Evolutionary conservation across 2,113 vertebrate species (phyloP).

Genomic region (Dolichotis patagonum): DNA sequence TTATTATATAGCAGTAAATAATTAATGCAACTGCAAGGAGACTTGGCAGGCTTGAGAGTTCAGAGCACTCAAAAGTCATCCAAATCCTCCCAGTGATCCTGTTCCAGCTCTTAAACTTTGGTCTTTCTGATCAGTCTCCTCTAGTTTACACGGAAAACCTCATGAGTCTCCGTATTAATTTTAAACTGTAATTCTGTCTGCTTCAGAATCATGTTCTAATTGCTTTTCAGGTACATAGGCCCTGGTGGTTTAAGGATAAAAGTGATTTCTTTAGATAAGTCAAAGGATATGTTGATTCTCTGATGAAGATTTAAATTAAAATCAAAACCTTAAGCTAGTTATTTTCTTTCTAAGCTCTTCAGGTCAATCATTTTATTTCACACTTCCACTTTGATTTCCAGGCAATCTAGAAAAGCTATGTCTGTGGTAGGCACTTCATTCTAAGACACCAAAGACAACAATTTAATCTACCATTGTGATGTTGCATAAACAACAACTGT

Average conservation of each 20-base stretch:
- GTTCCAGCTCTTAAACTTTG: not conserved
- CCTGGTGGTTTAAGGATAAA: not conserved
- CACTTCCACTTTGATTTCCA: not conserved
- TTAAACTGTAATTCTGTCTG: not conserved
- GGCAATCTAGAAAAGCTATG: not conserved
- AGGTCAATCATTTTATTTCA: not conserved
- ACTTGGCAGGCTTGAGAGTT: not conserved
- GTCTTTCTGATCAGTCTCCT: not conserved
- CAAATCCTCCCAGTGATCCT: not conserved
- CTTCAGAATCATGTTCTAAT: not conserved
- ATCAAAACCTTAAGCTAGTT: not conserved
- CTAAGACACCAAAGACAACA: not conserved
- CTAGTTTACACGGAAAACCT: not conserved
- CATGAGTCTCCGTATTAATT: not conserved
- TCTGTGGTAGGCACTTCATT: not conserved
- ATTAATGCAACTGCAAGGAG: not conserved
- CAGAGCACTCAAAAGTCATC: not conserved
- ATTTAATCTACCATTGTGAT: slow-evolving; percentile 9
- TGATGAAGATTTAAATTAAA: not conserved
- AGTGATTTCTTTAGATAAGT: not conserved
- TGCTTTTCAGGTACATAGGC: not conserved
- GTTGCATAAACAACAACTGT: not conserved
- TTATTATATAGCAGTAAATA: not conserved
- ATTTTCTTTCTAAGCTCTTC: not conserved
- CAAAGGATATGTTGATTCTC: not conserved